phyloP scores from a whole-genome alignment of 2,113 vertebrate species.

The Malurus elegans region DNA sequence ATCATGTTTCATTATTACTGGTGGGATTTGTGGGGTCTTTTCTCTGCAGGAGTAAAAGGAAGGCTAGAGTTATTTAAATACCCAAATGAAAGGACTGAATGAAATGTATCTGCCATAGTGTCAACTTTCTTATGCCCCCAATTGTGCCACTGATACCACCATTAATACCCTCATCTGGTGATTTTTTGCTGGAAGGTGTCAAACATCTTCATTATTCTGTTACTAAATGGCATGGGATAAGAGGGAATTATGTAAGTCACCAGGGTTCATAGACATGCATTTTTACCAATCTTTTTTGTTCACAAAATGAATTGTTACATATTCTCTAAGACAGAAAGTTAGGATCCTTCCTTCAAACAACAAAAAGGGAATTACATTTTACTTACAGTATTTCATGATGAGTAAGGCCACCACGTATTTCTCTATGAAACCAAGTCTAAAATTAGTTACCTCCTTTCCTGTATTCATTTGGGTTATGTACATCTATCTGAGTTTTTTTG shows the following conservation, averaged over 20 bases:
- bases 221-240: neutral
- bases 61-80: neutral
- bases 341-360: neutral
- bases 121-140: neutral
- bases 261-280: neutral
- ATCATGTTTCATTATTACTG: neutral
- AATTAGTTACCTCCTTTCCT: neutral
- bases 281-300: neutral
- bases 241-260: accelerated
- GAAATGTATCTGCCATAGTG: neutral
- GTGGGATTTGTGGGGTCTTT: neutral
- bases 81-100: neutral
- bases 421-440: neutral
- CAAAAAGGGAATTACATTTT: neutral
- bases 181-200: neutral
- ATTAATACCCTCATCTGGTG: neutral
- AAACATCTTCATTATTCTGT: neutral
- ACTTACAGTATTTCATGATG: neutral
- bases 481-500: neutral
- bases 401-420: neutral
- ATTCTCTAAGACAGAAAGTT: neutral
- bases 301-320: neutral
- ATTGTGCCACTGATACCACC: neutral
- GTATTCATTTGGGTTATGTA: neutral
- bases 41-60: neutral